These are phyloP conservation scores for Orthonychiurus folsomi DNA, from an alignment of 2,888 invertebrate genomes.

Conservation along the genomic window DNA sequence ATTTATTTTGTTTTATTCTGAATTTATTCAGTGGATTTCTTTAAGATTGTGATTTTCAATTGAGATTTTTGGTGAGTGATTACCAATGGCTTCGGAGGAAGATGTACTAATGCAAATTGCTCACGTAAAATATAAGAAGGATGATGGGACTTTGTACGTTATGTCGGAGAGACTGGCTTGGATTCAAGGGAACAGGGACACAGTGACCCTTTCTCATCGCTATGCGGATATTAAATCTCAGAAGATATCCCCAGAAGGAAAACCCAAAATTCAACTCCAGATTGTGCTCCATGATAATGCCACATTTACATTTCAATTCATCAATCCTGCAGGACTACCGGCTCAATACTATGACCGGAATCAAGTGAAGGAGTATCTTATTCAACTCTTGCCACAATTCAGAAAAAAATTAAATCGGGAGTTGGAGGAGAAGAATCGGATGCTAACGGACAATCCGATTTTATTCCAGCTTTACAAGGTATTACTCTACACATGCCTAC, in stretches of 20 bases:
- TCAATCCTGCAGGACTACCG: conserved; percentile 70
- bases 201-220: conserved; percentile 82
- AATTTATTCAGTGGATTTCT: too few relatives aligned
- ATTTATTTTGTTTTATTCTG: too few relatives aligned
- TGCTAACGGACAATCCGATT: conserved; percentile 80
- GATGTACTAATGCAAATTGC: conserved; percentile 88
- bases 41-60: neutral
- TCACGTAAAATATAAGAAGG: conserved; percentile 89
- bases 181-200: conserved; percentile 77
- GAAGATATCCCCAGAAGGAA: conserved; percentile 93
- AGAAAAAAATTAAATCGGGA: conserved; percentile 84
- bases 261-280: conserved; percentile 96
- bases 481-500: too few relatives aligned
- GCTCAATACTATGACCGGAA: conserved; percentile 84
- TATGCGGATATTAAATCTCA: conserved; percentile 98
- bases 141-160: conserved; percentile 87
- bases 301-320: conserved; percentile 72
- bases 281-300: conserved; percentile 87
- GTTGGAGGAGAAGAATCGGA: conserved; percentile 71
- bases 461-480: conserved; percentile 81
- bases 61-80: neutral
- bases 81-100: conserved; percentile 54
- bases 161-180: conserved; percentile 94
- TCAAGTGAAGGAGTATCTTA: conserved; percentile 81
- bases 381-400: conserved; percentile 84